Evolutionary conservation across 92 coral and sea anemone species (phyloP).

Genomic region (Siderastrea radians): DNA sequence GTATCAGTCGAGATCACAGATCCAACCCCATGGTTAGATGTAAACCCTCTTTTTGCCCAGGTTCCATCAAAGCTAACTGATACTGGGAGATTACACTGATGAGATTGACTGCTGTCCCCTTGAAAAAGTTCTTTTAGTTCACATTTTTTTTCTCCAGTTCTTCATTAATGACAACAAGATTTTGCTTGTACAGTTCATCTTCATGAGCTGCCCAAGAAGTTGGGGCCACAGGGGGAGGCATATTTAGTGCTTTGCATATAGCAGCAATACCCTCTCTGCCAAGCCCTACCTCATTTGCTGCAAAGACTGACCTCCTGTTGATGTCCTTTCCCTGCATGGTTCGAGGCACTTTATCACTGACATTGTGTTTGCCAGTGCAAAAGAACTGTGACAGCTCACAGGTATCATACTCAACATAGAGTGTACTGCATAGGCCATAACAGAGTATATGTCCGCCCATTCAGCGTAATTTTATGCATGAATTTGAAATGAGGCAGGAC

Average conservation of each 20-base stretch:
- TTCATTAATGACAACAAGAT: constrained; percentile 8
- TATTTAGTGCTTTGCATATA: not conserved
- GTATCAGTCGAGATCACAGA: not conserved
- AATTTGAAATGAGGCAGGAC: too few species aligned
- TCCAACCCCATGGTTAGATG: not conserved
- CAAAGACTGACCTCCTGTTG: constrained; percentile 13
- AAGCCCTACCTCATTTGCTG: constrained; percentile 22
- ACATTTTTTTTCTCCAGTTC: constrained; percentile 22
- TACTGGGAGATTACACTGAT: not conserved
- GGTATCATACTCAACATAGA: not conserved
- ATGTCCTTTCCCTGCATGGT: constrained; percentile 22
- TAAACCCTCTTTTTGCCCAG: not conserved
- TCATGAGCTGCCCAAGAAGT: constrained; percentile 22
- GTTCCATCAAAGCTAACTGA: constrained; percentile 6
- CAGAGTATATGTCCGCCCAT: too few species aligned
- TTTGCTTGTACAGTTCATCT: constrained; percentile 11
- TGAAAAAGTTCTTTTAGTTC: not conserved
- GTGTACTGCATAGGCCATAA: constrained; percentile 12
- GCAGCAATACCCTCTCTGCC: constrained; percentile 19
- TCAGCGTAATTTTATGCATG: too few species aligned
- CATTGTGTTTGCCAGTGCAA: constrained; percentile 11
- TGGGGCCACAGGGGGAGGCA: constrained; percentile 8
- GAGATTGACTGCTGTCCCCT: not conserved
- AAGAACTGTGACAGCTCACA: constrained; percentile 9
- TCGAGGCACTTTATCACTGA: not conserved